Evolutionary conservation across 2,113 vertebrate species (phyloP).

Genomic region (Pomatostomus ruficeps): DNA sequence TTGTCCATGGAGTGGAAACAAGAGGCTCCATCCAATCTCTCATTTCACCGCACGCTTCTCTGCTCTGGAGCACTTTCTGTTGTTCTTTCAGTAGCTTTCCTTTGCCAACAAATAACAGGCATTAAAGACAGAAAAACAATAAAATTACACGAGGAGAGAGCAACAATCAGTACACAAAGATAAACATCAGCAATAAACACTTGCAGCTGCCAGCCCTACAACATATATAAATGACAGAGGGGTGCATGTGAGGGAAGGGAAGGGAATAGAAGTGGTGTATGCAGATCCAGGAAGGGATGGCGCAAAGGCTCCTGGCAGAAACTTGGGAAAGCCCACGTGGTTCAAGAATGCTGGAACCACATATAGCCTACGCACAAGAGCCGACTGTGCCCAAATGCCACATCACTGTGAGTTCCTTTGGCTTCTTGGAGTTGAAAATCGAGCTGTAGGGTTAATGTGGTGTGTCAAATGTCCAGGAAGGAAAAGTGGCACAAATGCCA

Average conservation of each 20-base stretch:
- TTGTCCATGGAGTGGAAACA: not conserved
- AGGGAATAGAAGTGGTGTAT: not conserved
- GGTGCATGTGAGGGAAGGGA: not conserved
- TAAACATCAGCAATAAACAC: conserved; percentile 20
- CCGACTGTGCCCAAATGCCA: not conserved
- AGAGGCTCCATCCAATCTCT: not conserved
- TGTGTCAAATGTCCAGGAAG: not conserved
- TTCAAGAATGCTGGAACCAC: not conserved
- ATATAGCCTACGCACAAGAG: not conserved
- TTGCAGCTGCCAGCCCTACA: not conserved
- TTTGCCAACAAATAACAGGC: not conserved
- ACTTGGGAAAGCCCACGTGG: not conserved
- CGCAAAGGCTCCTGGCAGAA: not conserved
- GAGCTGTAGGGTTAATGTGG: not conserved
- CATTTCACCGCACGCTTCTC: accelerated
- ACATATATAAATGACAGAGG: not conserved
- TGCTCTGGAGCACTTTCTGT: not conserved
- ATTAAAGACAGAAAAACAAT: not conserved
- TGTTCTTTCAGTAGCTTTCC: not conserved
- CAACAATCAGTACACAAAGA: not conserved
- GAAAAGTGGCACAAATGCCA: not conserved
- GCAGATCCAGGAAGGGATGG: not conserved
- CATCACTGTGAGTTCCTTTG: not conserved
- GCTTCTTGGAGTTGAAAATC: not conserved
- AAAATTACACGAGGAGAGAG: not conserved